These are phyloP conservation scores for Xiphorhynchus elegans DNA, from an alignment of 2,113 vertebrate species.

Conservation along the genomic window DNA sequence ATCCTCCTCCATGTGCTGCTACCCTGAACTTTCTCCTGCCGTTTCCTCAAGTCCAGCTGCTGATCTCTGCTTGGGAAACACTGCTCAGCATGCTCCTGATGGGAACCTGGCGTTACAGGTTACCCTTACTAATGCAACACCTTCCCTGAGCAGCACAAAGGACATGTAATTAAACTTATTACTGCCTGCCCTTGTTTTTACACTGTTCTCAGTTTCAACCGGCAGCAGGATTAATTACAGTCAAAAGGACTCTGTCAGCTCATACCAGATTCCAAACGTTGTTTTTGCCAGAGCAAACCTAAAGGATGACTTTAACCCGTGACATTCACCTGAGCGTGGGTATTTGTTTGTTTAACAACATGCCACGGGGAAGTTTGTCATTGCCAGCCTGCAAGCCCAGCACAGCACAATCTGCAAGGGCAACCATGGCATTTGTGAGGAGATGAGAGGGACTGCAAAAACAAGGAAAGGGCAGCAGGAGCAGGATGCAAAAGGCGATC, in stretches of 20 bases:
- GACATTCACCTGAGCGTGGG: neutral
- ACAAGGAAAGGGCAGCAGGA: neutral
- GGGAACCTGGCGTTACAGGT: neutral
- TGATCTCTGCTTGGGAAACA: neutral
- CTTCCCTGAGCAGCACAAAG: neutral
- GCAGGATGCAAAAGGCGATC: neutral
- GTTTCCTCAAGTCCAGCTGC: neutral
- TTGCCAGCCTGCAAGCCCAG: neutral
- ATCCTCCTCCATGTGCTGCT: neutral
- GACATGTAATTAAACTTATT: slow-evolving; percentile 55
- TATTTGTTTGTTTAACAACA: neutral
- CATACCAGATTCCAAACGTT: neutral
- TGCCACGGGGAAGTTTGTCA: neutral
- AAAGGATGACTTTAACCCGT: neutral
- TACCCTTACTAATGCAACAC: neutral
- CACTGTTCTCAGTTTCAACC: slow-evolving; percentile 1
- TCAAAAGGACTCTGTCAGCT: slow-evolving; percentile 8
- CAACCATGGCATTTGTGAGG: accelerated
- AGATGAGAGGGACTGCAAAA: neutral
- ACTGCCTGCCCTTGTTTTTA: slow-evolving; percentile 42
- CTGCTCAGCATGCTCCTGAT: accelerated
- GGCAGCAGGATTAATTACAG: slow-evolving; percentile 27
- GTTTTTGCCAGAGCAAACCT: neutral
- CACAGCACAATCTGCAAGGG: neutral
- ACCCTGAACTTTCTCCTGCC: neutral